A percentile compares a stretch with the other conserved stretches of the same genome.
phyloP scores from a whole-genome alignment of 2,113 vertebrate species.

The Pedionomus torquatus region DNA sequence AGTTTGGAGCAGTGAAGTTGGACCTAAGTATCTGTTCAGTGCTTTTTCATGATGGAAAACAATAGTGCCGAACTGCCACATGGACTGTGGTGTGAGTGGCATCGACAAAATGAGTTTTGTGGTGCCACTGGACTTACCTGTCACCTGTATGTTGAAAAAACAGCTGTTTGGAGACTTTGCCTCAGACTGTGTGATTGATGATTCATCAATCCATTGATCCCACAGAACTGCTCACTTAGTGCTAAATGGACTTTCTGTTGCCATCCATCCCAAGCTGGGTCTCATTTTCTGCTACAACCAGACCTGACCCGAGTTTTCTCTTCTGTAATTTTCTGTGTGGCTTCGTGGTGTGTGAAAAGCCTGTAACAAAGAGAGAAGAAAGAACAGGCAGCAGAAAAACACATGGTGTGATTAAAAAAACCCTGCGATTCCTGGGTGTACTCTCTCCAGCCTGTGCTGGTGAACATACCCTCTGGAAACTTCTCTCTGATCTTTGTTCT shows the following conservation, averaged over 20 bases:
- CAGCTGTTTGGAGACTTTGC: fast-evolving
- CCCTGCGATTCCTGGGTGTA: background rate
- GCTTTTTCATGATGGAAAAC: background rate
- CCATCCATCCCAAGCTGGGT: background rate
- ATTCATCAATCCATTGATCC: background rate
- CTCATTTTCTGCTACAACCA: background rate
- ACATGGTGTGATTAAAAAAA: background rate
- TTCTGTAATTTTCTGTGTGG: background rate
- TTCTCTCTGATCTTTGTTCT: background rate
- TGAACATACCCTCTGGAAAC: background rate
- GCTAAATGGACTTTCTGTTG: background rate
- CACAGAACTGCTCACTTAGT: background rate
- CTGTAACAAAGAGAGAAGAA: background rate
- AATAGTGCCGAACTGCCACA: background rate
- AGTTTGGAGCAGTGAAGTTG: background rate
- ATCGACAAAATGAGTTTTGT: background rate
- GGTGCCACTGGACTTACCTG: background rate
- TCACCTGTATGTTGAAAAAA: background rate
- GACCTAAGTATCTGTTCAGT: background rate
- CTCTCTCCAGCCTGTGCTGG: background rate
- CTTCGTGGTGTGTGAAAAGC: background rate
- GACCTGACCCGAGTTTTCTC: background rate
- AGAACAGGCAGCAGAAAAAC: background rate
- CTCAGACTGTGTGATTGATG: background rate
- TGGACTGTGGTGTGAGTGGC: background rate